Conservation (phyloP, 2,113 vertebrate genomes). For the Argyrosomus japonicus region DNA sequence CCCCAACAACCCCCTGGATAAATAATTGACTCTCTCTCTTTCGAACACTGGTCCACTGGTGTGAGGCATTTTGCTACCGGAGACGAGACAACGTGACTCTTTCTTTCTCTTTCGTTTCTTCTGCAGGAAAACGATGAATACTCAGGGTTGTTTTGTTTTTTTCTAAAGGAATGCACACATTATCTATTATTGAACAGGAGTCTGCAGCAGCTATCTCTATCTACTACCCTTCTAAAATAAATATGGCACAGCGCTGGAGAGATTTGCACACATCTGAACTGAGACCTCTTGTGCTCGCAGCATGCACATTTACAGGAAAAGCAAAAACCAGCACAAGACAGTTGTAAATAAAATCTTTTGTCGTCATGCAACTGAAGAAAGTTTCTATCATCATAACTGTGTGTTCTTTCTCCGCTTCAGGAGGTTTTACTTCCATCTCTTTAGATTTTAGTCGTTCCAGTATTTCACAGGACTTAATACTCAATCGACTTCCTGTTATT, state of each 20-base stretch:
- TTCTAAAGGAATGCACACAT: constrained; percentile 42
- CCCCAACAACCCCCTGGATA: constrained; percentile 39
- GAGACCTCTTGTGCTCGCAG: constrained; percentile 41
- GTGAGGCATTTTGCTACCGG: constrained; percentile 55
- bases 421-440: neutral
- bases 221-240: constrained; percentile 71
- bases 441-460: neutral
- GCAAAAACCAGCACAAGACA: constrained; percentile 15
- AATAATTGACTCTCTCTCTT: constrained; percentile 69
- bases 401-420: neutral
- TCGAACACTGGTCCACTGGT: constrained; percentile 46
- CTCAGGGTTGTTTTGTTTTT: constrained; percentile 12
- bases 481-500: neutral
- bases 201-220: constrained; percentile 70
- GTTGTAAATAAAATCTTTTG: constrained; percentile 17
- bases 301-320: constrained; percentile 34
- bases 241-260: constrained; percentile 69
- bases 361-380: constrained; percentile 4
- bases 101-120: constrained; percentile 41
- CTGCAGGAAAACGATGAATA: constrained; percentile 58
- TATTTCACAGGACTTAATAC: neutral
- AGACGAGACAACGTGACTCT: neutral
- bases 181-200: constrained; percentile 80
- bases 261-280: constrained; percentile 63
- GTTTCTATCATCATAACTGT: neutral